Evolutionary conservation across 2,888 invertebrate species (phyloP), one percentile per base, ranked within the genome.

Genomic region (Gari tellinella): DNA sequence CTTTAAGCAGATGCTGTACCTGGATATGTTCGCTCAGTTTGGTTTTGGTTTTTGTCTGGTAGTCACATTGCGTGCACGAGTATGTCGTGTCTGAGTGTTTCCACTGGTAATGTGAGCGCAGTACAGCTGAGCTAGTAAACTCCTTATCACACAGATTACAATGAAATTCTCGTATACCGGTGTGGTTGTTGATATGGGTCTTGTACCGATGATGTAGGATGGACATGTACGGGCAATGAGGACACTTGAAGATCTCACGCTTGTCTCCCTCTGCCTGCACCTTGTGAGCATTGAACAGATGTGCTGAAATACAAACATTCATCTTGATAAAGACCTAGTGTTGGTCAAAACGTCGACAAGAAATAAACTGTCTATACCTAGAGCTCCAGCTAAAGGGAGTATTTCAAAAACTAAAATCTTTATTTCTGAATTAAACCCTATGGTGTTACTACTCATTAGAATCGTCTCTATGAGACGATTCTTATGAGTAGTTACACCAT

Each of bases 1-100:
- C 84, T 52, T 83, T 77, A 25, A 86, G 64, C 63, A 85, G 86
- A 66, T 87, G 87, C 78, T 87, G 86, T 7, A 86, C 80, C 4
- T 83, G 75, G 7, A 87, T 73, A 65, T 88, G 88, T 43, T 86
- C 84, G 17, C 83, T 85, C 17, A 86, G 62, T 25, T 81, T 82
- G 46, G 78, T 77, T 2, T 62, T 56, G 1, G 84, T 82, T 46
- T 84, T 84, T 2, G 82, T 84, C 51, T 75, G 70, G 60, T 87
- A 86, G 4, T 73, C 73, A 53, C 88, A 88, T 67, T 82, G 86
- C 2, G 72, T 68, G 60, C 88, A 88, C 12, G 72, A 68, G 31
- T 81, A 70, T n/a, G 67, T 67, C 43, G 82, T 82, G 19, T 77
- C 76, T 0, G 81, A 80, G 60, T 87, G 86, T 23, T 81, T 68